phyloP scores from a whole-genome alignment of 2,113 vertebrate species.

The Trichomycterus rosablanca region DNA sequence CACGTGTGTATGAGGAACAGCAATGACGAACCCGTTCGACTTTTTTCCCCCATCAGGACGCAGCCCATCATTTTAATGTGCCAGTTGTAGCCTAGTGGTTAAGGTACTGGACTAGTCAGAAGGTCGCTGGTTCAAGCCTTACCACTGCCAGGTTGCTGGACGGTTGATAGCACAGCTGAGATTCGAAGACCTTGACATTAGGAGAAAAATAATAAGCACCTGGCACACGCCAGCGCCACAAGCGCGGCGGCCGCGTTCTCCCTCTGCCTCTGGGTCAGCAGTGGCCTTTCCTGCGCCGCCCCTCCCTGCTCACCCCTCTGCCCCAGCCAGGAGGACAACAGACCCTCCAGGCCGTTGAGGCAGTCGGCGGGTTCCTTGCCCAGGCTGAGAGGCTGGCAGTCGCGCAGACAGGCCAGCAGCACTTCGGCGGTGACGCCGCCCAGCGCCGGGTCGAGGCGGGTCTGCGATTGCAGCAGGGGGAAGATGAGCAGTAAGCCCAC shows the following conservation, averaged over 20 bases:
- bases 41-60: too few species aligned
- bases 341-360: slow-evolving; percentile 88
- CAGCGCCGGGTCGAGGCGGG: slow-evolving; percentile 89
- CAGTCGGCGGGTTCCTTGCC: slow-evolving; percentile 96
- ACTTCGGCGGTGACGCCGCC: slow-evolving; percentile 96
- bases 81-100: too few species aligned
- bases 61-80: too few species aligned
- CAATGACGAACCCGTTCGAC: too few species aligned
- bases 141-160: too few species aligned
- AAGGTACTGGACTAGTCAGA: too few species aligned
- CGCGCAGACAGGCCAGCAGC: slow-evolving; percentile 88
- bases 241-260: slow-evolving; percentile 95
- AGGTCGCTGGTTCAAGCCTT: too few species aligned
- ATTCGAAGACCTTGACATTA: too few species aligned
- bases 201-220: too few species aligned
- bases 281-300: slow-evolving; percentile 74
- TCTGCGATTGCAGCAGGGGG: slow-evolving; percentile 94
- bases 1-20: too few species aligned
- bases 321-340: slow-evolving; percentile 96
- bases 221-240: slow-evolving; percentile 93
- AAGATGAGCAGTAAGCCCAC: slow-evolving; percentile 93
- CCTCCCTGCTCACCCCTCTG: slow-evolving; percentile 71
- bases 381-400: slow-evolving; percentile 96
- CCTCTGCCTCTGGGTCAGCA: slow-evolving; percentile 78
- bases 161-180: too few species aligned